Percentiles rank a stretch among this genome's conserved stretches.
Conservation (phyloP, 2,888 invertebrate genomes). For the Notodonta ziczac region DNA sequence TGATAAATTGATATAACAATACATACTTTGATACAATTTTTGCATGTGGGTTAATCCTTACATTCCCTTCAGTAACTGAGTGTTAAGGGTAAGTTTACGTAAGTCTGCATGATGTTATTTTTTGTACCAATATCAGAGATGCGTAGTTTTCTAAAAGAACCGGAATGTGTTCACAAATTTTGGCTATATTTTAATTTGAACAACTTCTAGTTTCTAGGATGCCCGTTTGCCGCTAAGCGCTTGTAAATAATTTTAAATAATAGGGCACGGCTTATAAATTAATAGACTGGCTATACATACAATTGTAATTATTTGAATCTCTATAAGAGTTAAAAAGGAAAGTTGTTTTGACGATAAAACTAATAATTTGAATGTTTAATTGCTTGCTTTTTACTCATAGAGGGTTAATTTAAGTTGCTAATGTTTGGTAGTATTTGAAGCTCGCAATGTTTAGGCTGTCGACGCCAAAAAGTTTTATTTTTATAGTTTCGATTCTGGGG, state of each 20-base stretch:
- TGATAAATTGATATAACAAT: no score
- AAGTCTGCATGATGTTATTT: constrained; percentile 23
- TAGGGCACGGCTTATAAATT: constrained; percentile 68
- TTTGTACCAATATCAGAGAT: constrained; percentile 14
- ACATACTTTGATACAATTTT: constrained; percentile 13
- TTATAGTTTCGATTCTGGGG: no score
- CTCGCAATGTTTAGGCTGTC: constrained; percentile 10
- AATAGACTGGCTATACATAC: constrained; percentile 71
- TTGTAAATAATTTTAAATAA: constrained; percentile 59
- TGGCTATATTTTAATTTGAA: constrained; percentile 25
- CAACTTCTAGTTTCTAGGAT: constrained; percentile 29
- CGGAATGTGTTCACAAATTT: constrained; percentile 29
- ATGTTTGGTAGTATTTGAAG: constrained; percentile 23
- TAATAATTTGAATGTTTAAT: neutral
- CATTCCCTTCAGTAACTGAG: constrained; percentile 39
- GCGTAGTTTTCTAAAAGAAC: constrained; percentile 10
- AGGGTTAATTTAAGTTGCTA: constrained; percentile 11
- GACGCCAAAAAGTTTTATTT: no score
- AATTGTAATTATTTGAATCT: constrained; percentile 66
- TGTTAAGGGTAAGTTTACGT: constrained; percentile 7
- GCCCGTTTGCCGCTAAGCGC: constrained; percentile 69
- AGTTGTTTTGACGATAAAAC: constrained; percentile 1
- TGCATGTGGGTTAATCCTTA: constrained; percentile 26
- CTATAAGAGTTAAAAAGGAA: constrained; percentile 61
- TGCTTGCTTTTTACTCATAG: constrained; percentile 2